Base-by-base conservation (phyloP, 1,140 invertebrate genomes). In the Anastatus disparis region DNA sequence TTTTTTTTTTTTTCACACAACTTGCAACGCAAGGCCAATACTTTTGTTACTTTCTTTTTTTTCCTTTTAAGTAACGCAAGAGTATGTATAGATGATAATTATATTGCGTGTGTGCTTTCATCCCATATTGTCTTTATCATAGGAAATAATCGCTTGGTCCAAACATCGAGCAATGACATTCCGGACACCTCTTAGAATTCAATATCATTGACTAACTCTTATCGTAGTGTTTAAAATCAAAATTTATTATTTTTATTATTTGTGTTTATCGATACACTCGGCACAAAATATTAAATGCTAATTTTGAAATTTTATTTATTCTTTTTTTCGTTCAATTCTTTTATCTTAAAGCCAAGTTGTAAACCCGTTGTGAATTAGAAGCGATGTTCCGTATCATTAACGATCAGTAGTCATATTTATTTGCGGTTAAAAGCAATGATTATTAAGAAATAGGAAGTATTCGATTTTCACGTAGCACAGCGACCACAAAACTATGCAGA, bases 71-170 rank as follows among this genome's bases (percentile, higher is more conserved):
- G n/a, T n/a, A n/a, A n/a, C n/a, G n/a, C n/a, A n/a, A 13, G n/a
- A 3, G 24, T 46, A 13, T 12, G 22, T 48, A 44, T 46, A 15
- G 12, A 1, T 24, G 29, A 24, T 50, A 53, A 65, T 65, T 55
- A 65, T 42, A 65, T 53, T 2, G 48, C 50, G n/a, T 31, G 38
- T 13, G 35, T 15, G 13, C 46, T 29, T 20, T n/a, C 38, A 12
- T 48, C 46, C 29, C 44, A n/a, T 48, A 31, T 63, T 22, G 48
- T 9, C 42, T 62, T 62, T 42, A 53, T 65, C 62, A 24, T n/a
- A 17, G 48, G n/a, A 27, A 15, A 48, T 50, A 42, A 50, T 52
- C 20, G 24, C 3, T 0, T 22, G 20, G 22, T n/a, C n/a, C 20
- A 38, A 26, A 24, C 15, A 22, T 22, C 17, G n/a, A n/a, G 42